phyloP scores from a whole-genome alignment of 2,797 vertebrate species.

The Tadarida brasiliensis region DNA sequence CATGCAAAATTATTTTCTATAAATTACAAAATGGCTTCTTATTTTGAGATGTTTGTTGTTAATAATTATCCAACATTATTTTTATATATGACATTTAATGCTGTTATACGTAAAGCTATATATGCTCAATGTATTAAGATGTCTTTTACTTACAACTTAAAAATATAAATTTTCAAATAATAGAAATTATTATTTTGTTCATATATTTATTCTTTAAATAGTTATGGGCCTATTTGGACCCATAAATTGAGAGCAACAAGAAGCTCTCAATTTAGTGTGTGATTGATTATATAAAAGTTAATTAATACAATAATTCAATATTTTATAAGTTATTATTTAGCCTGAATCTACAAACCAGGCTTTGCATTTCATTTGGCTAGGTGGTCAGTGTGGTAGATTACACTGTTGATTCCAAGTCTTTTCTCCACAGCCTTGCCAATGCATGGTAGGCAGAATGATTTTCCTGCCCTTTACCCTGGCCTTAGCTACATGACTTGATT shows the following conservation, averaged over 20 bases:
- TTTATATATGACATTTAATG: not conserved
- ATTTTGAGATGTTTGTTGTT: not conserved
- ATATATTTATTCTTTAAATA: not conserved
- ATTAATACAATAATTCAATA: not conserved
- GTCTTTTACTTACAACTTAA: not conserved
- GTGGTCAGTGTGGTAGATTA: not conserved
- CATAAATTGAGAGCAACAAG: no score
- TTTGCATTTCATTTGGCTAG: not conserved
- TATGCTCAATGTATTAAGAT: not conserved
- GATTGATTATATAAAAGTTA: not conserved
- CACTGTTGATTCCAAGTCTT: not conserved
- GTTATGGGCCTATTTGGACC: not conserved
- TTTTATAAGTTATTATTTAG: not conserved
- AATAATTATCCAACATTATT: not conserved
- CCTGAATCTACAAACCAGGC: not conserved
- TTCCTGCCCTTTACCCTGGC: not conserved
- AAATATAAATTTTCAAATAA: conserved; percentile 22
- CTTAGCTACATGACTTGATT: not conserved
- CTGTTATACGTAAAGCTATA: not conserved
- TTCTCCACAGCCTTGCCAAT: not conserved
- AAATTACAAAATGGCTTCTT: not conserved
- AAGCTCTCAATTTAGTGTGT: not conserved
- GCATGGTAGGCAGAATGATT: not conserved
- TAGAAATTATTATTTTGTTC: not conserved
- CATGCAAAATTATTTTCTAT: not conserved